Base-by-base conservation (phyloP, 2,113 vertebrate genomes). In the Anseranas semipalmata region DNA sequence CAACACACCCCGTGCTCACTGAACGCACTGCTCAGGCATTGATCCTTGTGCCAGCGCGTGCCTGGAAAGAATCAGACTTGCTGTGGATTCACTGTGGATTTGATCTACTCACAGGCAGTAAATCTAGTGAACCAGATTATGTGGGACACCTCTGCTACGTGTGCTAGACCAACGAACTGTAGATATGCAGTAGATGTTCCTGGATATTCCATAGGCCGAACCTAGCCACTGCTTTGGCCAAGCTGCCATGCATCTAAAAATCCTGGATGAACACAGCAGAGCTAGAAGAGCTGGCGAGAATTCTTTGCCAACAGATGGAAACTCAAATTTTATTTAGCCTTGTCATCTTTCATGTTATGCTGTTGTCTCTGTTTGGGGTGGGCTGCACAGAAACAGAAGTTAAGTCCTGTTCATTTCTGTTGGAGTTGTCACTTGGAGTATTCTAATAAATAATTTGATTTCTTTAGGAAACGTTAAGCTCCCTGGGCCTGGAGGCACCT, bases 11-110 rank as follows among this genome's bases (percentile, higher is more conserved):
- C 4, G 58, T 1, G 30, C 73, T 41, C 55, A 22, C 39, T 45
- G 3, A 2, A 37, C 14, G 2, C 25, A 27, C 70, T 5, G 50
- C 63, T 76, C n/a, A 11, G 35, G 67, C 60, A 12, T 6, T 0
- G 4, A 10, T 27, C 62, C 43, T 45, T 11, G 28, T 20, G 14
- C 63, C 58, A 15, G 39, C 50, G 46, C 39, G 2, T 2, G 25
- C 21, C 39, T 68, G 62, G 55, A 24, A 52, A 41, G 73, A 46
- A 14, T 12, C 53, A 24, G 19, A 19, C 6, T 22, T 30, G 50
- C 75, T 41, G 27, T 3, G 56, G 70, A 4, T 55, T 59, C 73
- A 0, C 12, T 15, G 13, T 0, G 18, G 33, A 8, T 43, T 35
- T 18, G 56, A 52, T 39, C 56, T n/a, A 15, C 63, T 48, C 41